phyloP scores from a whole-genome alignment of 2,797 vertebrate genomes.

The Pterois miles region DNA sequence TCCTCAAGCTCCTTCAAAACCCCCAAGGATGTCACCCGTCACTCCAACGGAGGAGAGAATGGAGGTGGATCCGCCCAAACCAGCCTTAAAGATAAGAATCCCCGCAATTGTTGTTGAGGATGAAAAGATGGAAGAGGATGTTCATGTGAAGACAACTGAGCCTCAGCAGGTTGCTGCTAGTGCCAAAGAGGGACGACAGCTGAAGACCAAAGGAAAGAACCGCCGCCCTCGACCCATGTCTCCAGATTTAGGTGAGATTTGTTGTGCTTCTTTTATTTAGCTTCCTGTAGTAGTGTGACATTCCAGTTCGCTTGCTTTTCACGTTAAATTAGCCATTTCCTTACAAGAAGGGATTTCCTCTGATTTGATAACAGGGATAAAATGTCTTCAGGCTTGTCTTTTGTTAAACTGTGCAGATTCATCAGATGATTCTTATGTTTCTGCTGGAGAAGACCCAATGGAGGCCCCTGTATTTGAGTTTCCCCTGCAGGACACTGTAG shows the following conservation, averaged over 20 bases:
- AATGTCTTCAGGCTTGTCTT: slow-evolving; percentile 34
- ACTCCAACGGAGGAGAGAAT: slow-evolving; percentile 77
- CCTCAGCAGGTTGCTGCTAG: slow-evolving; percentile 43
- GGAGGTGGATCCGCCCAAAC: slow-evolving; percentile 74
- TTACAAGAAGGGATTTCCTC: neutral
- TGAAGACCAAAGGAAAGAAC: slow-evolving; percentile 89
- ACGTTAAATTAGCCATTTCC: slow-evolving; percentile 1
- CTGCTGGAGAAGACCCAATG: slow-evolving; percentile 94
- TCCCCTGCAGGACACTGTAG: slow-evolving; percentile 87
- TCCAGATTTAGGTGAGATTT: slow-evolving; percentile 89
- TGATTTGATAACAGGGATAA: neutral
- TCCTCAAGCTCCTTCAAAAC: slow-evolving; percentile 62
- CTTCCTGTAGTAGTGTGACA: slow-evolving; percentile 1
- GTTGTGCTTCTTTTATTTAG: slow-evolving; percentile 6
- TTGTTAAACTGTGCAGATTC: slow-evolving; percentile 85
- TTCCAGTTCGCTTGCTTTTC: slow-evolving; percentile 8
- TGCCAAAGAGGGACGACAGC: slow-evolving; percentile 72
- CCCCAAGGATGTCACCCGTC: slow-evolving; percentile 51
- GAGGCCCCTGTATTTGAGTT: slow-evolving; percentile 95
- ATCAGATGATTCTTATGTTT: slow-evolving; percentile 97
- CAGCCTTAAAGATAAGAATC: slow-evolving; percentile 67
- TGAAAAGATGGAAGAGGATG: slow-evolving; percentile 75
- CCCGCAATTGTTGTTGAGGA: slow-evolving; percentile 84
- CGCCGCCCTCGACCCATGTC: slow-evolving; percentile 90
- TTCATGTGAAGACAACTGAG: slow-evolving; percentile 49